Base-by-base conservation (phyloP, 2,888 invertebrate genomes). In the Meteorus cinctellus region DNA sequence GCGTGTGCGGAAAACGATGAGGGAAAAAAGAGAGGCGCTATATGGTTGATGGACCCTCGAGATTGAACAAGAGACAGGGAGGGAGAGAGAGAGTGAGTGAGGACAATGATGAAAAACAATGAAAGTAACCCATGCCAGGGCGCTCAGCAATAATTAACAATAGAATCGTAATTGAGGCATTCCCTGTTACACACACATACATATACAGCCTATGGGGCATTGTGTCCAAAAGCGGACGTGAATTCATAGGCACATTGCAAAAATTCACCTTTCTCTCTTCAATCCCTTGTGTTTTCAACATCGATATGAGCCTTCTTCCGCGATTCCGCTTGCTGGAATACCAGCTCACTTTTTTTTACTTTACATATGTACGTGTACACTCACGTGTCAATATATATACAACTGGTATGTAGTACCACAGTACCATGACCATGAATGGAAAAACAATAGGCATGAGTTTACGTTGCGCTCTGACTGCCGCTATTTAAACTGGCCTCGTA, bases 121-220 rank as follows among this genome's bases (percentile, higher is more conserved):
- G 78, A 75, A 80, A 74, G 78, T 76, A 79, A 80, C 80, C 79
- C 82, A 77, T 69, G 68, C 77, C 79, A 79, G 12, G 81, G 79
- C 79, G 79, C 80, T 81, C 80, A 78, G 81, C 81, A 84, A 83
- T 84, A 85, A 86, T 86, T 85, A 85, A 85, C 85, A 85, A 84
- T 84, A 81, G 81, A 83, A 82, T 84, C 82, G 81, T 85, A 85
- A 85, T 85, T 82, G 85, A 84, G 83, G 81, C 81, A 84, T 82
- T 84, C 85, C 81, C 65, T 45, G 59, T 55, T 74, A 27, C 2
- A 45, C 24, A 41, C 31, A 45, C 29, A 55, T 68, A 74, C 68
- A 78, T 80, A 77, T 78, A 69, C 81, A 81, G 80, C 78, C 83
- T 80, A 82, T 82, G 75, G 80, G 45, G 76, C 70, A 78, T 79